These are phyloP conservation scores for Carcharodon carcharias DNA, from an alignment of 2,797 vertebrate genomes.

Conservation along the genomic window DNA sequence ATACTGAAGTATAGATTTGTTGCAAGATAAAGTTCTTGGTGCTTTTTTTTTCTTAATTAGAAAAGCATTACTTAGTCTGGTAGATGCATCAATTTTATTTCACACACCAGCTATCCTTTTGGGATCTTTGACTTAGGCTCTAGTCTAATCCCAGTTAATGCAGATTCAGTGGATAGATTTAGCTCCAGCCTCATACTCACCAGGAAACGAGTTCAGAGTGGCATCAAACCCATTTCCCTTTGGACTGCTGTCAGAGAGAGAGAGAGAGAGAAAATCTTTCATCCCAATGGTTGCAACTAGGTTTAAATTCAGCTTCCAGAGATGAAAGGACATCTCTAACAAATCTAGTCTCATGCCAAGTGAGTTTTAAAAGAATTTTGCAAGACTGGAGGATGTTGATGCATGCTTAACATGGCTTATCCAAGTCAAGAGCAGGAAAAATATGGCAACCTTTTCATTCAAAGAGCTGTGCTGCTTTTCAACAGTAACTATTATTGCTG, in stretches of 20 bases:
- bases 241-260: neutral
- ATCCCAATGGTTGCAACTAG: neutral
- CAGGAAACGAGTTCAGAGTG: neutral
- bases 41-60: neutral
- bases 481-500: neutral
- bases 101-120: neutral
- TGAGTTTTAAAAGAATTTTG: constrained; percentile 26
- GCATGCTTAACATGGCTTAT: constrained; percentile 9
- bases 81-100: neutral
- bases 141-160: neutral
- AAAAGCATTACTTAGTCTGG: neutral
- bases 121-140: neutral
- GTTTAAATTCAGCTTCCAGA: constrained; percentile 2
- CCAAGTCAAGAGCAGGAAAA: neutral
- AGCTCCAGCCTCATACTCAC: neutral
- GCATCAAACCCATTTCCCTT: neutral
- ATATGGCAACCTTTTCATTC: constrained; percentile 4
- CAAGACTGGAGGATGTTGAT: constrained; percentile 8
- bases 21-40: neutral
- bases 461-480: neutral
- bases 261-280: neutral
- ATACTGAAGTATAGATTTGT: neutral
- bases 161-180: neutral
- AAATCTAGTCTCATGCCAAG: constrained; percentile 22
- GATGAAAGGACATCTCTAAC: constrained; percentile 24